These are phyloP conservation scores for Orgyia antiqua DNA, from an alignment of 2,888 invertebrate genomes.

Conservation along the genomic window DNA sequence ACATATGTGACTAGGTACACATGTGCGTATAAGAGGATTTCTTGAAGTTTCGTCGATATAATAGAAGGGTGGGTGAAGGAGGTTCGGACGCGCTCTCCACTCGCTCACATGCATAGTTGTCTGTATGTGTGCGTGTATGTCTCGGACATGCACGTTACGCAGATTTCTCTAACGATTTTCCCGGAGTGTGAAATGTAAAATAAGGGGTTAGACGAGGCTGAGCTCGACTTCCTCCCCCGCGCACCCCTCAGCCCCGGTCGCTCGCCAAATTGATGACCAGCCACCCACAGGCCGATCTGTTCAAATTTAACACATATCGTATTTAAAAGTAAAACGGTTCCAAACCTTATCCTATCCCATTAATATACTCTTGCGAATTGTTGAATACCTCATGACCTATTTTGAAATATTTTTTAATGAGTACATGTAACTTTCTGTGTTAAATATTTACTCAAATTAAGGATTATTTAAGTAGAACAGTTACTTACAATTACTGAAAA, in stretches of 20 bases:
- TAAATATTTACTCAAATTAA: too few relatives aligned
- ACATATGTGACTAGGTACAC: constrained; percentile 58
- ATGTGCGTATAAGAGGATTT: constrained; percentile 66
- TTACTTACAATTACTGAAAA: too few relatives aligned
- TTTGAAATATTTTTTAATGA: too few relatives aligned
- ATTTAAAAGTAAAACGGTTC: constrained; percentile 69
- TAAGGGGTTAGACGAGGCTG: constrained; percentile 75
- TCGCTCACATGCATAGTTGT: constrained; percentile 32
- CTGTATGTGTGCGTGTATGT: constrained; percentile 62
- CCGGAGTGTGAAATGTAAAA: constrained; percentile 79
- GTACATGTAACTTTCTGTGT: too few relatives aligned
- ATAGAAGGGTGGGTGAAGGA: constrained; percentile 44
- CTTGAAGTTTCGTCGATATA: constrained; percentile 75
- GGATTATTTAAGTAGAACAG: too few relatives aligned
- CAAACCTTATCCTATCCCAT: constrained; percentile 62
- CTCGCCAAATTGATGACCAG: constrained; percentile 74
- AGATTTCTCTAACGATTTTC: constrained; percentile 79
- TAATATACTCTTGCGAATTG: constrained; percentile 59
- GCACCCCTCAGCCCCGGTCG: constrained; percentile 34
- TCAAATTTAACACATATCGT: constrained; percentile 74
- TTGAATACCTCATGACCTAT: too few relatives aligned
- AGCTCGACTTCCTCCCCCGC: constrained; percentile 43
- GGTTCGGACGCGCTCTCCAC: constrained; percentile 41
- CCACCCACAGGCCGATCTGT: constrained; percentile 69
- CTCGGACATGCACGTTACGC: constrained; percentile 76